These are phyloP conservation scores for Phlogophora meticulosa DNA, from an alignment of 2,888 invertebrate species.

Conservation along the genomic window DNA sequence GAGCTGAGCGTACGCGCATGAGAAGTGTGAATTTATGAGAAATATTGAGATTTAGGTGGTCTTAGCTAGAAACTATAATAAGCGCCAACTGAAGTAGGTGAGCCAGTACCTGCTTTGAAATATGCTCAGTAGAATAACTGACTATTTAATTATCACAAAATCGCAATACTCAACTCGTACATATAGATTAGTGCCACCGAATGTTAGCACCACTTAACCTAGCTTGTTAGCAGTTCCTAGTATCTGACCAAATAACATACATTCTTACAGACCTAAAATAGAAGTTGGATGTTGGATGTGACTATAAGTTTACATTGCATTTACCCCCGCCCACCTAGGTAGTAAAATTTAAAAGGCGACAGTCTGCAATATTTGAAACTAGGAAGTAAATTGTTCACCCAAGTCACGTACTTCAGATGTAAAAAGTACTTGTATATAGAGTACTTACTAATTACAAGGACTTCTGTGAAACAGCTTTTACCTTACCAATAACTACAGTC, in stretches of 20 bases:
- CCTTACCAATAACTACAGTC: constrained; percentile 15
- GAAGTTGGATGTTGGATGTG: constrained; percentile 15
- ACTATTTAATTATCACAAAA: constrained; percentile 8
- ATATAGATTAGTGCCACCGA: background rate
- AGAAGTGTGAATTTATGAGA: constrained; percentile 13
- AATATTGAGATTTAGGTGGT: constrained; percentile 3
- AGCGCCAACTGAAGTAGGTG: background rate
- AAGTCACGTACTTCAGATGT: constrained; percentile 38
- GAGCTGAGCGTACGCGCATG: constrained; percentile 7
- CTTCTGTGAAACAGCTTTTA: constrained; percentile 19
- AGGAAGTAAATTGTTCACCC: constrained; percentile 37
- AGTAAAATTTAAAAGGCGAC: background rate
- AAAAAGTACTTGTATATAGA: constrained; percentile 3
- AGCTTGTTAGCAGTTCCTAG: constrained; percentile 2
- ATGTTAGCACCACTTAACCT: constrained; percentile 23
- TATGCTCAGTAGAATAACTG: constrained; percentile 2
- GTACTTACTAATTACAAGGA: constrained; percentile 19
- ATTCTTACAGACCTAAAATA: constrained; percentile 1
- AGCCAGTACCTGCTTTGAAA: background rate
- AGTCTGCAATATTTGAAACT: constrained; percentile 15
- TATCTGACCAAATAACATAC: constrained; percentile 27
- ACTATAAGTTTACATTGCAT: constrained; percentile 1
- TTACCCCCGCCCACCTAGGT: background rate
- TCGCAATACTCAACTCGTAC: constrained; percentile 11
- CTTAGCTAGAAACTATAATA: constrained; percentile 11